Conservation (phyloP, 2,888 invertebrate species). For the Scaptomyza tumidula region DNA sequence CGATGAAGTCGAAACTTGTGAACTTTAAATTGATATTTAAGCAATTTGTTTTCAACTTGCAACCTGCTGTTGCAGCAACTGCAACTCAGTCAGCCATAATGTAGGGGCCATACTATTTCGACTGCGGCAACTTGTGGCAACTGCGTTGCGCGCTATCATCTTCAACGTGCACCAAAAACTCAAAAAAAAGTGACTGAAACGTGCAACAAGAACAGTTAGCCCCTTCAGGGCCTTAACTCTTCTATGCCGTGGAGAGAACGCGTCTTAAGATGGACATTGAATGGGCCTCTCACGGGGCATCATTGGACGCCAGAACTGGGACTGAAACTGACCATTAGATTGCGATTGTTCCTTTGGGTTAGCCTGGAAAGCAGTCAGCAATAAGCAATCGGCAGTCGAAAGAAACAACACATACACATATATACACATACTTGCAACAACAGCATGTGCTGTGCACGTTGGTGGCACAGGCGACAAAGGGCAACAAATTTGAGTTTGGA, state of each 20-base stretch:
- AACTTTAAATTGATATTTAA: slow-evolving; percentile 36
- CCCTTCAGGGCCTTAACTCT: no score
- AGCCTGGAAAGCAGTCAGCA: background rate
- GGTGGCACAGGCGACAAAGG: no score
- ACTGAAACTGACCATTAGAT: background rate
- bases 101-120: slow-evolving; percentile 39
- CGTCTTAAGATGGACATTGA: background rate
- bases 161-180: slow-evolving; percentile 3
- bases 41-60: slow-evolving; percentile 1
- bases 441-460: no score
- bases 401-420: slow-evolving; percentile 36
- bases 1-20: background rate
- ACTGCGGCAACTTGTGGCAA: slow-evolving; percentile 20
- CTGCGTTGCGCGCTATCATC: slow-evolving; percentile 3
- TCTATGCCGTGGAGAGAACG: no score
- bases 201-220: background rate
- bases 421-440: background rate
- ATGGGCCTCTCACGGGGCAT: background rate
- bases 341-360: slow-evolving; percentile 12
- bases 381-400: no score
- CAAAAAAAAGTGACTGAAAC: background rate
- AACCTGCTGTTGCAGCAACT: slow-evolving; percentile 2
- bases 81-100: slow-evolving; percentile 21
- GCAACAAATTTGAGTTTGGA: no score
- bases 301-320: background rate